phyloP scores from a whole-genome alignment of 2,888 invertebrate species.

The Tiphia femorata region DNA sequence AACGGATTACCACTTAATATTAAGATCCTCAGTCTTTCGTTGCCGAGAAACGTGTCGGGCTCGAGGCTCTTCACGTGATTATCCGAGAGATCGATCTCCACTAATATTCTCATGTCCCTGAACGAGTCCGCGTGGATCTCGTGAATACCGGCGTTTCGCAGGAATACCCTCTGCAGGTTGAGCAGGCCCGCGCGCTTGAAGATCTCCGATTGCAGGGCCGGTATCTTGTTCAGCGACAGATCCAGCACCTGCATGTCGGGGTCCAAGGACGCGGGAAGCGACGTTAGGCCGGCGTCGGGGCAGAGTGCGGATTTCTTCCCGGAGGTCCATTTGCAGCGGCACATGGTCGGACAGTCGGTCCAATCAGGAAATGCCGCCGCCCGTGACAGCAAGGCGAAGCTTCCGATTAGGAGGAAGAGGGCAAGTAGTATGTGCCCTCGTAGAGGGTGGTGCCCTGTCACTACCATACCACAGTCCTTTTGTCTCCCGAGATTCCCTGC shows the following conservation, averaged over 20 bases:
- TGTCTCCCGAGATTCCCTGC: constrained; percentile 23
- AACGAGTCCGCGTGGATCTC: constrained; percentile 89
- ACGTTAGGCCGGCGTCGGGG: constrained; percentile 83
- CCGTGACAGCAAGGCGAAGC: constrained; percentile 53
- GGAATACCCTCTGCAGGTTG: constrained; percentile 86
- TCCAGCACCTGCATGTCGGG: constrained; percentile 89
- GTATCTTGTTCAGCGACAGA: constrained; percentile 84
- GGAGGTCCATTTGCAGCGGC: constrained; percentile 92
- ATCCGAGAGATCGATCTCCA: constrained; percentile 89
- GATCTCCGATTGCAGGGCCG: constrained; percentile 81
- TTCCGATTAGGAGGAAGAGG: constrained; percentile 55
- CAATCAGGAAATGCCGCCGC: constrained; percentile 80
- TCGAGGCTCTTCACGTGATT: constrained; percentile 83
- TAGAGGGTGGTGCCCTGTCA: constrained; percentile 57
- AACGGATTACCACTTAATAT: constrained; percentile 88
- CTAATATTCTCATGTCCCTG: constrained; percentile 84
- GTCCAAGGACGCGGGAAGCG: constrained; percentile 80
- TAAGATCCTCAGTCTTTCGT: constrained; percentile 83
- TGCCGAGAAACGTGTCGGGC: constrained; percentile 85
- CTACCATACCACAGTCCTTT: constrained; percentile 53
- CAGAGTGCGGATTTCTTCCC: constrained; percentile 92
- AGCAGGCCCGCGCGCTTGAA: constrained; percentile 84
- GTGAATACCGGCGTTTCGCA: constrained; percentile 81
- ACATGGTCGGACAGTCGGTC: constrained; percentile 89
- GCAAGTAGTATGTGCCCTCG: constrained; percentile 61